Base-by-base conservation (phyloP, 2,888 invertebrate species). In the Odontothrips loti region DNA sequence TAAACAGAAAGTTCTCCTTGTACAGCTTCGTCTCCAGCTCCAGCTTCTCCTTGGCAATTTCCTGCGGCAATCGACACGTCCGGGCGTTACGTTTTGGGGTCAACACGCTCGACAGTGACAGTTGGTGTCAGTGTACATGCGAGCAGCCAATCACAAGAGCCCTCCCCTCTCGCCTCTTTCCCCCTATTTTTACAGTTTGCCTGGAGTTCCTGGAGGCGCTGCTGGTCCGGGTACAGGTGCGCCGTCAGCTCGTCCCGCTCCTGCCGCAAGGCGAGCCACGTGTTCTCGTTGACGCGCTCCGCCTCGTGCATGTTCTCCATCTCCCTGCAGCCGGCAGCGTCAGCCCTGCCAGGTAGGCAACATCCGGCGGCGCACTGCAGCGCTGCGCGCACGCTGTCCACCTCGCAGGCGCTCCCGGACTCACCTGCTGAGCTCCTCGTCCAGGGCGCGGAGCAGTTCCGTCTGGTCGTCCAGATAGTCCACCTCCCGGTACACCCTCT, bases 401-500 rank as follows among this genome's bases (percentile, higher is more conserved):
- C 58, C 20, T 58, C 15, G 15, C 58, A 1, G 58, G 58, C 58
- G 58, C 8, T 58, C 58, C 11, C 15, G 58, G 0, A 15, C 17
- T 17, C 20, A 58, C 58, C 20, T 15, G 27, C 27, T 12, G 27
- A 75, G 1, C 11, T 8, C 11, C 27, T 75, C 80, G 48, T n/a
- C 81, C 80, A 68, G 82, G 81, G 23, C 27, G 1, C 29, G 80
- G 81, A 80, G 80, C 68, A 12, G 27, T 11, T 75, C 68, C 23
- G 68, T 81, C 82, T 79, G 79, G 43, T 79, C 79, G 23, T 43
- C 79, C 47, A 79, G 47, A 1, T 47, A 23, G 23, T 48, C 79
- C 79, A 23, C 82, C 82, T 43, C 82, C 82, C 79, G 79, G 81
- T 68, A 80, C 82, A 79, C 81, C 63, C 63, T 47, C n/a, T 11